Evolutionary conservation across 2,888 invertebrate species (phyloP).

Genomic region (Apamea anceps): DNA sequence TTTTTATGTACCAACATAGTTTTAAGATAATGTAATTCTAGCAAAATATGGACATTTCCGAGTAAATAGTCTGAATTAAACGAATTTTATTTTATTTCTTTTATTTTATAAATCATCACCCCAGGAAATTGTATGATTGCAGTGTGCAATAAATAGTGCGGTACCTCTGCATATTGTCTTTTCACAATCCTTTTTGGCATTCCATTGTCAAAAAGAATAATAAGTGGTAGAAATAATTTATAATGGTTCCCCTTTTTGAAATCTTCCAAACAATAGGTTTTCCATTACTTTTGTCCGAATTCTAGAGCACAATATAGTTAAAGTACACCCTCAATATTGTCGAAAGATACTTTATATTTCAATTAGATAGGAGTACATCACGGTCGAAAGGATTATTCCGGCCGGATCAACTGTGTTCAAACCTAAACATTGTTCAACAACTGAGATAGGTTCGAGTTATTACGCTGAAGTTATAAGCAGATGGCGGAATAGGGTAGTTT

Average conservation of each 20-base stretch:
- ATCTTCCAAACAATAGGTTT: slow-evolving; percentile 7
- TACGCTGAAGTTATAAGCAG: slow-evolving; percentile 46
- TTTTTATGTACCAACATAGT: no score
- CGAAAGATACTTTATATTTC: slow-evolving; percentile 46
- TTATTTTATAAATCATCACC: no score
- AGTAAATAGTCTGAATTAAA: no score
- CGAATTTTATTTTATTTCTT: no score
- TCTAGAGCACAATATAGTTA: slow-evolving; percentile 6
- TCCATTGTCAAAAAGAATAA: no score
- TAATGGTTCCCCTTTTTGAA: not conserved
- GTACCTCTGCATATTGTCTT: not conserved
- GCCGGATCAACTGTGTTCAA: slow-evolving; percentile 47
- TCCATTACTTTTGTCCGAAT: not conserved
- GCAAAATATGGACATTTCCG: no score
- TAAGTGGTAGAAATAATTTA: not conserved
- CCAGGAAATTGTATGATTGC: not conserved
- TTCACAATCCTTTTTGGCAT: not conserved
- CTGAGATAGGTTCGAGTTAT: slow-evolving; percentile 43
- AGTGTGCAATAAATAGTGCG: not conserved
- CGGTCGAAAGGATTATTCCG: slow-evolving; percentile 52
- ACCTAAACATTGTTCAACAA: slow-evolving; percentile 58
- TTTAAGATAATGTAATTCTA: no score
- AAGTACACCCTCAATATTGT: slow-evolving; percentile 35
- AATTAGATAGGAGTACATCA: slow-evolving; percentile 46
- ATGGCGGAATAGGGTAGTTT: slow-evolving; percentile 25